phyloP scores from a whole-genome alignment of 2,113 vertebrate species.

The Glareola pratincola region DNA sequence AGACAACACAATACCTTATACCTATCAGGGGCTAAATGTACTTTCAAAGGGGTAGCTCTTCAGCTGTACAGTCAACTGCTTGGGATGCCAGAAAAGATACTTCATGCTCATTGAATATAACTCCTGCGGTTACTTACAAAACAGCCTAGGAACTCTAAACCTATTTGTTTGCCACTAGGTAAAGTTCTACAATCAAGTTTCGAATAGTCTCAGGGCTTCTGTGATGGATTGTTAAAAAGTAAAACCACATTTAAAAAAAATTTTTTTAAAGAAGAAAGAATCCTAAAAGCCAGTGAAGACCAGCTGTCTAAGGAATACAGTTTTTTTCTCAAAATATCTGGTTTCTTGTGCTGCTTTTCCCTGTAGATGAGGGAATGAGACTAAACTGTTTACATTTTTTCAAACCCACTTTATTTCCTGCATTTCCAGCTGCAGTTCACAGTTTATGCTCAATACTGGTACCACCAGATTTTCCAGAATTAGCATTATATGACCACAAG shows the following conservation, averaged over 20 bases:
- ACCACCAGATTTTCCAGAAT: not conserved
- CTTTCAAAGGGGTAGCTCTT: not conserved
- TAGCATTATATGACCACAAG: not conserved
- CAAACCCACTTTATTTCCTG: not conserved
- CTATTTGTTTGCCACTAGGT: not conserved
- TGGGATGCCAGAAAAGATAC: not conserved
- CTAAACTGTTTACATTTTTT: constrained; percentile 5
- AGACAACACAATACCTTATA: not conserved
- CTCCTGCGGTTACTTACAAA: not conserved
- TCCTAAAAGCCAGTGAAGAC: not conserved
- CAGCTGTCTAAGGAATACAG: not conserved
- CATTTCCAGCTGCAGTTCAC: not conserved
- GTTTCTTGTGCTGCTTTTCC: not conserved
- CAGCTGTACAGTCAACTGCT: not conserved
- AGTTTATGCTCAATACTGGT: not conserved
- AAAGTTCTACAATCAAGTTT: not conserved
- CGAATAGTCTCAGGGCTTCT: not conserved
- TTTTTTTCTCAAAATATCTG: not conserved
- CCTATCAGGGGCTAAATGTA: not conserved
- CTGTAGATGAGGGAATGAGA: not conserved
- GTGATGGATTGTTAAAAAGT: not conserved
- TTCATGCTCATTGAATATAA: not conserved
- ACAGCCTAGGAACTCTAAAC: not conserved
- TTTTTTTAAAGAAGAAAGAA: not conserved
- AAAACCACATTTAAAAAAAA: not conserved